A percentile compares a stretch with the other conserved stretches of the same genome.
Evolutionary conservation across 2,888 invertebrate species (phyloP).

Genomic region (Microlaimidae sp.): DNA sequence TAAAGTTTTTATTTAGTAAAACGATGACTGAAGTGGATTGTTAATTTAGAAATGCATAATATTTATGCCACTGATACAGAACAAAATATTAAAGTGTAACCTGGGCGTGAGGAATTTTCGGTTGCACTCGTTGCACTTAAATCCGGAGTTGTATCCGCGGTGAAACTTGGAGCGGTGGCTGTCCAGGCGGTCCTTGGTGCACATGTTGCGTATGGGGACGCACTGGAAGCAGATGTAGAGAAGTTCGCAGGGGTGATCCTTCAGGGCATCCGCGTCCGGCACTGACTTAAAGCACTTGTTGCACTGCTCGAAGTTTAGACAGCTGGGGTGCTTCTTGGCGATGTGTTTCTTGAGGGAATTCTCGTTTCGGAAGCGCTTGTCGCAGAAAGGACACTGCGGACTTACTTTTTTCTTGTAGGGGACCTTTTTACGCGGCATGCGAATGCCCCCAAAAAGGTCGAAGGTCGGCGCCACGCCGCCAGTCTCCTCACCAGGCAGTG

Average conservation of each 20-base stretch:
- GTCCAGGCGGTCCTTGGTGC: conserved; percentile 20
- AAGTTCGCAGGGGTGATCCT: conserved; percentile 20
- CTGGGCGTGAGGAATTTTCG: conserved; percentile 24
- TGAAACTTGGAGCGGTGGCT: conserved; percentile 17
- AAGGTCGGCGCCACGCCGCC: conserved; percentile 26
- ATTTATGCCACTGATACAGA: too few species aligned
- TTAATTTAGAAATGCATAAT: too few species aligned
- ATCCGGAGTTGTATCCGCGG: conserved; percentile 28
- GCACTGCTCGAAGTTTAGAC: conserved; percentile 30
- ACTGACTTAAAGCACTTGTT: conserved; percentile 29
- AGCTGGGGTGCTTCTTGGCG: conserved; percentile 30
- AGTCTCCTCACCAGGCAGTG: conserved; percentile 28
- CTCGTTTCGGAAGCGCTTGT: conserved; percentile 34
- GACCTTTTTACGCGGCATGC: conserved; percentile 19
- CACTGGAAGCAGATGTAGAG: conserved; percentile 32
- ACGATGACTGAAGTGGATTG: too few species aligned
- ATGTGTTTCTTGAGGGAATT: conserved; percentile 32
- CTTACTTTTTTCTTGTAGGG: conserved; percentile 31
- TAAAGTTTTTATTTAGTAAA: too few species aligned
- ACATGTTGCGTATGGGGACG: conserved; percentile 30
- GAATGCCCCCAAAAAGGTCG: conserved; percentile 25
- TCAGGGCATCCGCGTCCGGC: background rate
- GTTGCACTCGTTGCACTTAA: conserved; percentile 30
- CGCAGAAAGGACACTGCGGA: conserved; percentile 35
- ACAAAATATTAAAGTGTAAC: too few species aligned